phyloP scores from a whole-genome alignment of 2,113 vertebrate species.

The Neodon shergylaensis region DNA sequence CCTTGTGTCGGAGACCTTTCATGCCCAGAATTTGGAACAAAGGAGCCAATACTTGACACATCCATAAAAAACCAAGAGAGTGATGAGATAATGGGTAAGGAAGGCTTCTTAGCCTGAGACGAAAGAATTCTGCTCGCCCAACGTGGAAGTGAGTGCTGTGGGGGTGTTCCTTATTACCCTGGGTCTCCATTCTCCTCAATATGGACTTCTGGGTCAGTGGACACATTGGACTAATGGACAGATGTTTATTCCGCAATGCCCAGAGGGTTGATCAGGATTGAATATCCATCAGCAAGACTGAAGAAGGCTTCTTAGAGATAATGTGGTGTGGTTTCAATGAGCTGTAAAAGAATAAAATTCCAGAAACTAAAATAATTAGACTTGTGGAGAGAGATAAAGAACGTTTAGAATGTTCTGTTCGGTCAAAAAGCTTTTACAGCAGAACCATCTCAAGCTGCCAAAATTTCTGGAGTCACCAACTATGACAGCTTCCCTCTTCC shows the following conservation, averaged over 20 bases:
- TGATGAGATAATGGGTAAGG: not conserved
- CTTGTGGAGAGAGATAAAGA: not conserved
- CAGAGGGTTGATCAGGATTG: not conserved
- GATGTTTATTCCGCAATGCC: not conserved
- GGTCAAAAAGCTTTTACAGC: not conserved
- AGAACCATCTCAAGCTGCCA: not conserved
- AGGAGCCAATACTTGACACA: constrained; percentile 35
- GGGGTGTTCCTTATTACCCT: not conserved
- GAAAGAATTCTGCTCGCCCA: not conserved
- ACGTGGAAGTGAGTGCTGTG: not conserved
- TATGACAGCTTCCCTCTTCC: not conserved
- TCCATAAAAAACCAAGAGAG: constrained; percentile 21
- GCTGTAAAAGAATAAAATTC: not conserved
- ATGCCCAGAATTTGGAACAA: constrained; percentile 65
- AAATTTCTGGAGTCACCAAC: not conserved
- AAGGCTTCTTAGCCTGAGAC: constrained; percentile 12
- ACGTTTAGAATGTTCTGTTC: not conserved
- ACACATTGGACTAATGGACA: not conserved
- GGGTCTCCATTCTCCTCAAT: not conserved
- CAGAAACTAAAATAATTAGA: not conserved
- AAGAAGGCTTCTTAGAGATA: not conserved
- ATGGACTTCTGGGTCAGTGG: not conserved
- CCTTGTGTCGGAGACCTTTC: constrained; percentile 66
- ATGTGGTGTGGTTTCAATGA: not conserved
- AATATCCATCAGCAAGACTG: not conserved